Evolutionary conservation across 2,113 vertebrate genomes (phyloP).

Genomic region (Corythornis madagascariensis): DNA sequence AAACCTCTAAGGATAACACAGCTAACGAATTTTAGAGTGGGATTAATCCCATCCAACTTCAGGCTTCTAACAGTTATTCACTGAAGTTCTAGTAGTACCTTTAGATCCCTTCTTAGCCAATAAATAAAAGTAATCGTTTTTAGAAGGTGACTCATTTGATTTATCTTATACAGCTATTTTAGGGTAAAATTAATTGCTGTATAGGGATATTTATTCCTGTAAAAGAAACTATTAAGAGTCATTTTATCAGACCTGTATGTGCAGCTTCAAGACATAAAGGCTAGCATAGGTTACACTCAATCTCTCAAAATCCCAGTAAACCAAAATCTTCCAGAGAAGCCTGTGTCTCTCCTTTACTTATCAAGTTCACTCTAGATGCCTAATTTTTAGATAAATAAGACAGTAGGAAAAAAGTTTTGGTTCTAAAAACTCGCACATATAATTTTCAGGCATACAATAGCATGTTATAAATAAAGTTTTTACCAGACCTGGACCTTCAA

Average conservation of each 20-base stretch:
- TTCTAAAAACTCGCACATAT: not conserved
- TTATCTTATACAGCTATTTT: not conserved
- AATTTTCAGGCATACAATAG: not conserved
- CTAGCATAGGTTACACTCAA: not conserved
- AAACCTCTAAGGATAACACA: not conserved
- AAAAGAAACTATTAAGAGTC: not conserved
- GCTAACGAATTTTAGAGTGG: not conserved
- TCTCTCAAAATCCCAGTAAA: not conserved
- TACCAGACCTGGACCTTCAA: not conserved
- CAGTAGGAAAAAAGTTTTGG: not conserved
- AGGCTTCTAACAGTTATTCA: not conserved
- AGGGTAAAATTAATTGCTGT: not conserved
- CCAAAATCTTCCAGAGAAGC: not conserved
- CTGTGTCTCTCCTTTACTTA: not conserved
- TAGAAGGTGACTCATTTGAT: not conserved
- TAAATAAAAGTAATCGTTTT: not conserved
- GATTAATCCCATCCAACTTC: not conserved
- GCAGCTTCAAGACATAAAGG: not conserved
- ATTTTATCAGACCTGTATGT: not conserved
- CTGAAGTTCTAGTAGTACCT: not conserved
- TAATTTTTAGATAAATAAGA: not conserved
- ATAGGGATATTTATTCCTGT: not conserved
- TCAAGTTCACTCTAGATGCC: not conserved
- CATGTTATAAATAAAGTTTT: not conserved
- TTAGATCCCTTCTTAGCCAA: not conserved